These are phyloP conservation scores for Melanotaenia maccullochi DNA, from an alignment of 2,797 vertebrate species.

Conservation along the genomic window DNA sequence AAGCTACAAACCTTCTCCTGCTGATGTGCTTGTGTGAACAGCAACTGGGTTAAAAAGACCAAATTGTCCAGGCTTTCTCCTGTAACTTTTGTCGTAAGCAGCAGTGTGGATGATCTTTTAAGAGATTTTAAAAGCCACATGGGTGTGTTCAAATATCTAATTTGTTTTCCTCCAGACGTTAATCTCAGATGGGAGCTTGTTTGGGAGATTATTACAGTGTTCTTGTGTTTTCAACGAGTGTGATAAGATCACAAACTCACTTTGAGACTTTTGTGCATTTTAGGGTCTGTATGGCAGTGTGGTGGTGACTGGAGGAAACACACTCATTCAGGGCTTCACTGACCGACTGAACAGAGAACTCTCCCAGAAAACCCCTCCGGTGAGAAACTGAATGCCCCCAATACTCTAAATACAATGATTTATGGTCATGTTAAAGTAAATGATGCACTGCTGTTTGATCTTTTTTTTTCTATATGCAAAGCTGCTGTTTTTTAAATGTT, in stretches of 20 bases:
- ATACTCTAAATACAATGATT: not conserved
- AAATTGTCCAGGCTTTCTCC: too few relatives aligned
- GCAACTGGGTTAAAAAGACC: not conserved
- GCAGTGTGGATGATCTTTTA: not conserved
- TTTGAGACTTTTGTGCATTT: slow-evolving; percentile 6
- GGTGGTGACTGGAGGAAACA: slow-evolving; percentile 97
- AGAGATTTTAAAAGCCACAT: not conserved
- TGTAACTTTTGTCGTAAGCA: not conserved
- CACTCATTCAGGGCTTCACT: slow-evolving; percentile 97
- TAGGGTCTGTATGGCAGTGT: slow-evolving; percentile 98
- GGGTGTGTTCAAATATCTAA: not conserved
- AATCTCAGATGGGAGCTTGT: not conserved
- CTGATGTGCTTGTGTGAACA: not conserved
- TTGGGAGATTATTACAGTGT: not conserved
- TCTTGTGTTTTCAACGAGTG: not conserved
- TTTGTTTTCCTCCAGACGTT: not conserved
- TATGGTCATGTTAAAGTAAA: not conserved
- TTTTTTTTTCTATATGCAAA: not conserved
- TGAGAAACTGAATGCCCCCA: slow-evolving; percentile 68
- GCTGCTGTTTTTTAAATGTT: not conserved
- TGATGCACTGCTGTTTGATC: not conserved
- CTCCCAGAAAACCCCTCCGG: slow-evolving; percentile 98
- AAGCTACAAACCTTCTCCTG: not conserved
- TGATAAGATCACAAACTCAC: not conserved
- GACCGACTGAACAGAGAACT: slow-evolving; percentile 96